Base-by-base conservation (phyloP, 2,888 invertebrate species). In the Gandaritis pyraliata region DNA sequence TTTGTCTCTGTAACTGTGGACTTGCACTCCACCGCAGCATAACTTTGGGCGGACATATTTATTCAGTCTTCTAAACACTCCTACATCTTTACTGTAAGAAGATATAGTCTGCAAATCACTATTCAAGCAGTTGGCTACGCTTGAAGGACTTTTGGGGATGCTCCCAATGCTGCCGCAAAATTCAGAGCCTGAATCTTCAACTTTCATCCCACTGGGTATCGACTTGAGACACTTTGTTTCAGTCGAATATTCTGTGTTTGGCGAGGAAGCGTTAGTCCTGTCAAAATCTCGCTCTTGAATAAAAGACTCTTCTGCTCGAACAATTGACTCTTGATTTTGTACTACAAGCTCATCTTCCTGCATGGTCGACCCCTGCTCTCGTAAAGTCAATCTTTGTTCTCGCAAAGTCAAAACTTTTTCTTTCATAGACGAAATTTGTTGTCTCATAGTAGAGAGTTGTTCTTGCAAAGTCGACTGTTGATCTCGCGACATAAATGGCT, bases 1-100 rank as follows among this genome's bases (percentile, higher is more conserved):
- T 70, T 76, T 85, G 45, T 88, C 81, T 72, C 74, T 87, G 59
- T 83, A 91, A 70, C 90, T 90, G 61, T 90, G 86, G n/a, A 91
- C 77, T 68, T 87, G 81, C 16, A 89, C 78, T 23, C 85, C 87
- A 41, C 89, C 89, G 69, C 77, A 82, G 55, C 80, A 77, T 43
- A 92, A 69, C 64, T 73, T 85, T 3, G 78, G 74, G 5, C 70
- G 72, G 45, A 71, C 50, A 50, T 69, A 72, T 64, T 74, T 80
- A 15, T 41, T 45, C 41, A 45, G 36, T 38, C 43, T 56, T 18
- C 16, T 56, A 3, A 61, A 45, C 38, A 18, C 38, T 36, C 30
- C 43, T 16, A 13, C 18, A 29, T 50, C 41, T 57, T 56, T 58
- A 12, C 39, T 54, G 12, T 30, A 18, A n/a, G 56, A 39, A 30